These are phyloP conservation scores for Samia ricini DNA, from an alignment of 1,140 invertebrate genomes.

Conservation along the genomic window DNA sequence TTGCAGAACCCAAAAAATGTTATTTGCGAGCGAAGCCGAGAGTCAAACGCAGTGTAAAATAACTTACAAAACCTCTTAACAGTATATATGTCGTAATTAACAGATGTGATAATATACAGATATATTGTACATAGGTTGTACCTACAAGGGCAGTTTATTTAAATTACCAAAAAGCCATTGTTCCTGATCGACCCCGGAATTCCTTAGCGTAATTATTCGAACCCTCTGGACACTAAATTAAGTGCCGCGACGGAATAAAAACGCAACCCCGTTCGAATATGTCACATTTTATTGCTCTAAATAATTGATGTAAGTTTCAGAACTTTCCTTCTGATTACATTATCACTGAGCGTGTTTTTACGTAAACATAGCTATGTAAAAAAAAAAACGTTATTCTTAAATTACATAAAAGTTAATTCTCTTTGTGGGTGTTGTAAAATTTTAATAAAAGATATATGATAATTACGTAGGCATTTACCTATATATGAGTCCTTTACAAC, in stretches of 20 bases:
- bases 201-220: constrained; percentile 59
- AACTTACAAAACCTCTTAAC: neutral
- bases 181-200: constrained; percentile 38
- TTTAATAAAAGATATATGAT: too few species aligned
- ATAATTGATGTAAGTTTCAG: constrained; percentile 46
- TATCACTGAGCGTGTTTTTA: neutral
- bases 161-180: constrained; percentile 3
- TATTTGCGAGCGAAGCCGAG: too few species aligned
- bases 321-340: neutral
- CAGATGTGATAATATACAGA: neutral
- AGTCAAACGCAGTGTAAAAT: too few species aligned
- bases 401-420: too few species aligned
- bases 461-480: too few species aligned
- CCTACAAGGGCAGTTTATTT: neutral
- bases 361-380: neutral
- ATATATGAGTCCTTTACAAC: too few species aligned
- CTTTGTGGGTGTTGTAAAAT: too few species aligned
- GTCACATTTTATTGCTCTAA: constrained; percentile 49
- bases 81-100: neutral
- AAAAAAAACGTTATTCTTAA: too few species aligned
- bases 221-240: constrained; percentile 68
- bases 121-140: too few species aligned
- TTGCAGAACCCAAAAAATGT: too few species aligned
- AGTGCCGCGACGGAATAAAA: constrained; percentile 58
- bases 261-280: constrained; percentile 48